Base-by-base conservation (phyloP, 2,797 vertebrate genomes). In the Rhyacichthys aspro region DNA sequence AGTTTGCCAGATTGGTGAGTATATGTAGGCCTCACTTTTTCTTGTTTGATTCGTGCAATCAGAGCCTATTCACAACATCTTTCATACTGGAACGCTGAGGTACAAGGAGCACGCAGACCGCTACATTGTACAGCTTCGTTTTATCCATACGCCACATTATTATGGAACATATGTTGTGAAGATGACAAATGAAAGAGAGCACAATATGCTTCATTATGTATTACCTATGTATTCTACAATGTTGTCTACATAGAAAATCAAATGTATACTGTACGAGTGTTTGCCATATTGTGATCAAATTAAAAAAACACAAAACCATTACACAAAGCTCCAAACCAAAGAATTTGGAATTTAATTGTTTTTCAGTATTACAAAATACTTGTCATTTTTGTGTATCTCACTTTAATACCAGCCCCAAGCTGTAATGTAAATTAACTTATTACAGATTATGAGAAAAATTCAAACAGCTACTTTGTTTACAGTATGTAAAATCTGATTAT, bases 41-140 rank as follows among this genome's bases (percentile, higher is more conserved):
- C 55, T 58, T 57, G 61, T 81, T 70, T 83, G 69, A 78, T 82
- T 80, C 79, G 70, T 67, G 78, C 85, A 86, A 88, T 87, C 85
- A 82, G 72, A 82, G 74, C 49, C 83, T 67, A 79, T 84, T 88
- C 70, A 65, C 74, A 82, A 72, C 79, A 77, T 72, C 81, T 77
- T 67, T 55, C 70, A 74, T 72, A 76, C 77, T 60, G 59, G 53
- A 72, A 74, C 58, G 61, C 62, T 67, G 80, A 67, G 59, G 80
- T 78, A 66, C 49, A 62, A 79, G 59, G 78, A 71, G 86, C 84
- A 86, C 65, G 74, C 72, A 78, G 85, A 84, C 71, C 76, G 79
- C 84, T 79, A 81, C 74, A 76, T 75, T 54, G 71, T 45, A 41
- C 54, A 45, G 71, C 63, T 76, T 38, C 70, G 78, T 85, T 85